Evolutionary conservation across 2,888 invertebrate genomes (phyloP).

Genomic region (Tenthredo scrophulariae): DNA sequence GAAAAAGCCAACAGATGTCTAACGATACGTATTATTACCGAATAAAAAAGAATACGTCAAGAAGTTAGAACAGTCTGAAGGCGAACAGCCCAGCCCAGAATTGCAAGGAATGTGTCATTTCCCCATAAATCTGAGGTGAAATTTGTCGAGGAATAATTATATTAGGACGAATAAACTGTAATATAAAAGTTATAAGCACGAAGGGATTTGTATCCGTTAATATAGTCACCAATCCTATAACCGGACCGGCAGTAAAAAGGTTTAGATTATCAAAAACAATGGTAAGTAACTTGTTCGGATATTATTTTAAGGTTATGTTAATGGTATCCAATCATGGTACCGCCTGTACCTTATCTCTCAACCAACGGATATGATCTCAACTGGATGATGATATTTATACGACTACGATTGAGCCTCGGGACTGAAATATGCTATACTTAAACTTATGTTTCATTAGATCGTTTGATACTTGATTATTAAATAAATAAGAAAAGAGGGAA

Average conservation of each 20-base stretch:
- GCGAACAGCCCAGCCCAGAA: slow-evolving; percentile 25
- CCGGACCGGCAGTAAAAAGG: not conserved
- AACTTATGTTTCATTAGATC: not conserved
- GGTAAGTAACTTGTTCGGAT: slow-evolving; percentile 16
- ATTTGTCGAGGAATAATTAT: too few species aligned
- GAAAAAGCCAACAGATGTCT: not conserved
- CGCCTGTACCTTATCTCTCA: slow-evolving; percentile 7
- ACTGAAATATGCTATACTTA: not conserved
- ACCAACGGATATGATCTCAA: slow-evolving; percentile 30
- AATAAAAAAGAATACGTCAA: slow-evolving; percentile 1
- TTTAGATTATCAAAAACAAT: not conserved
- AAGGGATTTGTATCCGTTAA: not conserved
- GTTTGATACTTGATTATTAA: not conserved
- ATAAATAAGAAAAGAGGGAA: not conserved
- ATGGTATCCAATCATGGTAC: slow-evolving; percentile 7
- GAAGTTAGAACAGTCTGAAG: not conserved
- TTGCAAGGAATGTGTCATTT: slow-evolving; percentile 22
- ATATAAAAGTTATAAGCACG: not conserved
- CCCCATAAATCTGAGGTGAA: not conserved
- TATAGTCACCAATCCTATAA: not conserved
- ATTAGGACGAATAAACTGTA: not conserved
- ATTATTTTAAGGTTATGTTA: slow-evolving; percentile 14
- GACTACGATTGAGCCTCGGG: not conserved
- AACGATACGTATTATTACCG: not conserved
- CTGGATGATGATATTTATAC: not conserved